Percentiles rank a stretch among this genome's conserved stretches.
Conservation (phyloP, 2,888 invertebrate genomes). For the Hypena proboscidalis region DNA sequence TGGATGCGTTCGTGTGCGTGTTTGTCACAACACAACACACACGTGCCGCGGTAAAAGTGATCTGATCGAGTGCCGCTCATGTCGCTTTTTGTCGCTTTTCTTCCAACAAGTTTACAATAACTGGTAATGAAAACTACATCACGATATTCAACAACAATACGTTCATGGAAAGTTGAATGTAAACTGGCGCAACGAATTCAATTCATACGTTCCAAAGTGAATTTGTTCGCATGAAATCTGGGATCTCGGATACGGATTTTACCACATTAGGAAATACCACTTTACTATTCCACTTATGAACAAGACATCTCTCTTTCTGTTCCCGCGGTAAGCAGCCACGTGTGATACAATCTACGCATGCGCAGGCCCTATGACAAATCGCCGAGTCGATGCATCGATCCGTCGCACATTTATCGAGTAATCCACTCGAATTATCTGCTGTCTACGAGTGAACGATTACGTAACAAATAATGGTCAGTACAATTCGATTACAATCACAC, state of each 20-base stretch:
- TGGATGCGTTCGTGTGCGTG: slow-evolving; percentile 47
- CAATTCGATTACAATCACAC: slow-evolving; percentile 54
- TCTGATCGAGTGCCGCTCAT: background rate
- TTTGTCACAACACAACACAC: slow-evolving; percentile 7
- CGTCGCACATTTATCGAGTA: slow-evolving; percentile 41
- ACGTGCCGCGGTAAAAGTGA: slow-evolving; percentile 14
- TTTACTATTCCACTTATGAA: slow-evolving; percentile 16
- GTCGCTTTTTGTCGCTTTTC: slow-evolving; percentile 5
- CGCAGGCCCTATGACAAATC: slow-evolving; percentile 60
- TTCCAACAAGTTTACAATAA: slow-evolving; percentile 4
- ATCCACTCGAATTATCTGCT: slow-evolving; percentile 48
- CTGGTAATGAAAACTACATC: slow-evolving; percentile 1
- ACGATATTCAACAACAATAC: slow-evolving; percentile 3
- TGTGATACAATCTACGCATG: slow-evolving; percentile 31
- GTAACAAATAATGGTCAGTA: slow-evolving; percentile 50
- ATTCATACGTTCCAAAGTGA: background rate
- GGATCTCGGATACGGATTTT: background rate
- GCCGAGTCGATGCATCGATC: slow-evolving; percentile 49
- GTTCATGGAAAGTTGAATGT: background rate
- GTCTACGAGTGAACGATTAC: slow-evolving; percentile 47
- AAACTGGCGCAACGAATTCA: background rate
- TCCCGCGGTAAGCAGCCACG: slow-evolving; percentile 16
- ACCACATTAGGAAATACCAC: slow-evolving; percentile 5
- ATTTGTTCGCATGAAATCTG: background rate
- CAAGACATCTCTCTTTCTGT: slow-evolving; percentile 10